Conservation (phyloP, 2,113 vertebrate genomes). For the Steatornis caripensis region DNA sequence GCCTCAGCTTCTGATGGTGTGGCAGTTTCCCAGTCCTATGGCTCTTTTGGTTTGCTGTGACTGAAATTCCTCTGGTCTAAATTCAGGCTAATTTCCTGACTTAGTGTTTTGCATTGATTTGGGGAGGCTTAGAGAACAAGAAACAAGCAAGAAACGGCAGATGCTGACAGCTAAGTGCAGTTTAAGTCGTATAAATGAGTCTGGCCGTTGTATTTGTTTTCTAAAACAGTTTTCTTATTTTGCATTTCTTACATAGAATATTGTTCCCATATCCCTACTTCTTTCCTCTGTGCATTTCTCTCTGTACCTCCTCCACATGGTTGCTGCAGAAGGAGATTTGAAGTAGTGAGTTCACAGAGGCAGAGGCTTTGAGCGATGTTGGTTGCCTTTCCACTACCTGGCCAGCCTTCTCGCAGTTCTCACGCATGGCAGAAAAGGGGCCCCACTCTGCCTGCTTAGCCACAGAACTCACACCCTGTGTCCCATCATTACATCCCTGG, state of each 20-base stretch:
- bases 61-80: neutral
- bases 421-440: neutral
- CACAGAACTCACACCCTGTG: neutral
- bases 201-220: neutral
- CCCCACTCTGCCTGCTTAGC: neutral
- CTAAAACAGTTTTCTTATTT: neutral
- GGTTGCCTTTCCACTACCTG: neutral
- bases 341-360: neutral
- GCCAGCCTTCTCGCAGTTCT: neutral
- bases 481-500: neutral
- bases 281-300: neutral
- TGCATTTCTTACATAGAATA: neutral
- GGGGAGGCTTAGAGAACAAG: neutral
- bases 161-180: neutral
- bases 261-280: fast-evolving
- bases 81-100: neutral
- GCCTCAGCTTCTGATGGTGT: neutral
- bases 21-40: neutral
- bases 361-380: neutral
- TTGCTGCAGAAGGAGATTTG: neutral
- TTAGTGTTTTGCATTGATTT: neutral
- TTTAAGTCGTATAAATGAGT: neutral
- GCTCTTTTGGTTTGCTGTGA: neutral
- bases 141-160: neutral
- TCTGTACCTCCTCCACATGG: neutral